Evolutionary conservation across 2,113 vertebrate genomes (phyloP), one percentile per base, ranked within the genome.

Genomic region (Haliaeetus leucogaster): DNA sequence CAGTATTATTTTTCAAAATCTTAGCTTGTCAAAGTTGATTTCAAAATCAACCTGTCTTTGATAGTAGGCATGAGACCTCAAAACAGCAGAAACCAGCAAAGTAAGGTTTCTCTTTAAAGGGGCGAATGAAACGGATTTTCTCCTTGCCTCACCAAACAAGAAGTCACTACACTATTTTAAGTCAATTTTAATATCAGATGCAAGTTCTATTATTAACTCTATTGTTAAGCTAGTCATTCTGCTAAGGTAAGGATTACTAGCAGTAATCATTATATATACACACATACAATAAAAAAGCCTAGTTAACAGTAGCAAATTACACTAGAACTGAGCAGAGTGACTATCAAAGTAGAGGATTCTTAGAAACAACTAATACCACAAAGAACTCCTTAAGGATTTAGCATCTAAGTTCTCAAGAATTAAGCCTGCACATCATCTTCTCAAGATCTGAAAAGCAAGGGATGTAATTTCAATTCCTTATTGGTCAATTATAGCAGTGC

Each of bases 1-100:
- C 16, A 66, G 12, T 16, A 66, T 10, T 73, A 91, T 83, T 93
- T 88, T 93, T 95, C 87, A 94, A 50, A 85, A 89, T 62, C 38
- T 62, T 58, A 70, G n/a, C 78, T 77, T 95, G 93, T 95, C 96
- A 88, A 85, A 80, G 23, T 25, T 85, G 25, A 85, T 97, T 91
- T 91, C 38, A 82, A 93, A 95, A 88, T 62, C 78, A 86, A 95
- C 26, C 25, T 42, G 26, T 96, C 92, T 94, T 80, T 81, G 76
- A 65, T 63, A 65, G 8, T 23, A 73, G 34, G 40, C 68, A 52
- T 32, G 34, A 92, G 90, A 66, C 38, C 27, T 73, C 40, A n/a
- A 53, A 82, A 38, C 18, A 47, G 67, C 48, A 9, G 2, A 94
- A 80, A 61, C 11, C 11, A 86, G 29, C 13, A 80, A 82, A 85